These are phyloP conservation scores for Punctoribates punctum DNA, from an alignment of 2,888 invertebrate species.

Conservation along the genomic window DNA sequence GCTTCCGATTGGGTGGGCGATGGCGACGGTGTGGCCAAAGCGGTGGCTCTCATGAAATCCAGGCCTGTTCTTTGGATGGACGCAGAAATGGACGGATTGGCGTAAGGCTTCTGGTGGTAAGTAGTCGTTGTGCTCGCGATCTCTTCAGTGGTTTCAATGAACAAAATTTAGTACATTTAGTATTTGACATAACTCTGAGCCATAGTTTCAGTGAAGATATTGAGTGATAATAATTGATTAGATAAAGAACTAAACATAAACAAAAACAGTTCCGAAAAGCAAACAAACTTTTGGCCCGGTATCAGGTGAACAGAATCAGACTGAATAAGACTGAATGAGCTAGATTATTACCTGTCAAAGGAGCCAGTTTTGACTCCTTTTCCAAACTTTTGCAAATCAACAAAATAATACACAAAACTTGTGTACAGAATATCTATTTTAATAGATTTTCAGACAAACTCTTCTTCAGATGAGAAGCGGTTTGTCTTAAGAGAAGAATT, in stretches of 20 bases:
- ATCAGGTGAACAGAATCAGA: background rate
- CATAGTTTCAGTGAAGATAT: background rate
- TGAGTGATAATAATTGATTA: too few relatives aligned
- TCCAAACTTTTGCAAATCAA: background rate
- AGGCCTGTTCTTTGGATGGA: constrained; percentile 19
- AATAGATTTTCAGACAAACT: background rate
- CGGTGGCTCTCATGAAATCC: constrained; percentile 35
- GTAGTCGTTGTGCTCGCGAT: constrained; percentile 32
- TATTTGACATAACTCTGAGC: background rate
- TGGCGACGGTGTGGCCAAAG: constrained; percentile 35
- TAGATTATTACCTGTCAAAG: constrained; percentile 22
- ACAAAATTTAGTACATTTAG: background rate
- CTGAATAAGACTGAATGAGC: background rate
- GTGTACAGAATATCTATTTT: background rate
- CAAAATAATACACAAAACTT: constrained; percentile 12
- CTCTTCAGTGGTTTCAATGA: background rate
- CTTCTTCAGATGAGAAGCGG: background rate
- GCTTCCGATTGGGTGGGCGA: constrained; percentile 33
- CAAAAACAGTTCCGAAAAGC: background rate
- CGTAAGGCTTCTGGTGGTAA: constrained; percentile 28
- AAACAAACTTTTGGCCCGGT: background rate
- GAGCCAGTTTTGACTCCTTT: constrained; percentile 34
- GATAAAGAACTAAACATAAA: background rate
- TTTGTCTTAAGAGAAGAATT: constrained; percentile 7
- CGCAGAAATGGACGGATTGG: constrained; percentile 5